Evolutionary conservation across 64 coral and sea anemone genomes (phyloP).

Genomic region (Porites lutea): DNA sequence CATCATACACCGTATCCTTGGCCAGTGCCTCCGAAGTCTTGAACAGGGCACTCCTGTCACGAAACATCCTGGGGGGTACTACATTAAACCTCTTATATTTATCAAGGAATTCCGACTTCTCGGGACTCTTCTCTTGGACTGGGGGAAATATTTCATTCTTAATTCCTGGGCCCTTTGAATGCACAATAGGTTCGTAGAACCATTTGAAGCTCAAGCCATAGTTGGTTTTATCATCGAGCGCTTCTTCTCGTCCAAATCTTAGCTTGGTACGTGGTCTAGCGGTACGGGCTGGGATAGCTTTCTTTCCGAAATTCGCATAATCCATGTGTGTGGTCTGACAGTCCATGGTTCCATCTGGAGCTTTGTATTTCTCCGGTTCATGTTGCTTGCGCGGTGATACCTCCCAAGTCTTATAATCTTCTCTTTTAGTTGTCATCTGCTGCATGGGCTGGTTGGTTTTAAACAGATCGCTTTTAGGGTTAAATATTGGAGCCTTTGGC

Average conservation of each 20-base stretch:
- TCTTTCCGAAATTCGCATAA: constrained; percentile 80
- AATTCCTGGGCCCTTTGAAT: constrained; percentile 65
- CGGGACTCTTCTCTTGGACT: constrained; percentile 38
- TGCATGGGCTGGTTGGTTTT: constrained; percentile 81
- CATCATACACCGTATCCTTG: constrained; percentile 74
- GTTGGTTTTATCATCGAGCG: constrained; percentile 83
- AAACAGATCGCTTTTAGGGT: constrained; percentile 87
- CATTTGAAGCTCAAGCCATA: constrained; percentile 83
- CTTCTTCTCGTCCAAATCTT: constrained; percentile 81
- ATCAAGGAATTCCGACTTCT: constrained; percentile 85
- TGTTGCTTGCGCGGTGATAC: constrained; percentile 78
- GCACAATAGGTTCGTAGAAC: constrained; percentile 57
- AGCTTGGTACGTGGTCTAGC: constrained; percentile 94
- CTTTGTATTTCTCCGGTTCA: constrained; percentile 78
- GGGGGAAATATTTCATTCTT: constrained; percentile 90
- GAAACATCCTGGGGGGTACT: constrained; percentile 80
- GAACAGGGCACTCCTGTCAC: constrained; percentile 89
- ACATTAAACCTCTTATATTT: constrained; percentile 95
- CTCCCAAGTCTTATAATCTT: constrained; percentile 77
- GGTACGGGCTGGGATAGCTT: constrained; percentile 77
- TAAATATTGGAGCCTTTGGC: constrained; percentile 79
- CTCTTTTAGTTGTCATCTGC: constrained; percentile 69
- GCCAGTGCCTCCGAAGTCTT: constrained; percentile 75
- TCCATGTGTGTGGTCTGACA: constrained; percentile 89
- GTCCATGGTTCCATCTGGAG: constrained; percentile 80